These are phyloP conservation scores for Ornithorhynchus anatinus DNA, from an alignment of 2,113 vertebrate species.

Conservation along the genomic window DNA sequence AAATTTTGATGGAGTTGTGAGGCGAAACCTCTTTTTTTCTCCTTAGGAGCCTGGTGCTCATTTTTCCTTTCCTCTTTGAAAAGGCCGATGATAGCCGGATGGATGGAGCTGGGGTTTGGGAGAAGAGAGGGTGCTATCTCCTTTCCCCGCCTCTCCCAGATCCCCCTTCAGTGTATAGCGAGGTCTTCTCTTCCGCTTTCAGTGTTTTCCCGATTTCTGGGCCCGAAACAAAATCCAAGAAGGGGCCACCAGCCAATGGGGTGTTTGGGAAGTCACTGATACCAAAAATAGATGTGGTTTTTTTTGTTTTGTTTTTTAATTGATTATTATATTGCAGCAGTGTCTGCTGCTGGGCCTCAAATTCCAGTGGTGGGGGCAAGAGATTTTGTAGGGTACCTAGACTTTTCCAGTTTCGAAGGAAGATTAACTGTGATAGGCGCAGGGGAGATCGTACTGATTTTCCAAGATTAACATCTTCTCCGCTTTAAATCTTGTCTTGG, in stretches of 20 bases:
- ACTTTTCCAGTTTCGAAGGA: too few relatives aligned
- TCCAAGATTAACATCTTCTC: too few relatives aligned
- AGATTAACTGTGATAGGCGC: too few relatives aligned
- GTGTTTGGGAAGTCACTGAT: not conserved
- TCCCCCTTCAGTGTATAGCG: not conserved
- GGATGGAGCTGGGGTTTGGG: slow-evolving; percentile 4
- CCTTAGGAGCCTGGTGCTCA: too few relatives aligned
- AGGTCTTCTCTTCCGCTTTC: not conserved
- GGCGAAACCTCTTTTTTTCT: not conserved
- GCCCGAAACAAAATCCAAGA: too few relatives aligned
- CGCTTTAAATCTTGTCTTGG: too few relatives aligned
- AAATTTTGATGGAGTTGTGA: too few relatives aligned
- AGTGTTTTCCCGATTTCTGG: too few relatives aligned
- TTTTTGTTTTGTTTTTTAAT: not conserved
- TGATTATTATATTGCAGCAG: not conserved
- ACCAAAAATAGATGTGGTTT: not conserved
- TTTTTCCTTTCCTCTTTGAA: not conserved
- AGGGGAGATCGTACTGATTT: too few relatives aligned
- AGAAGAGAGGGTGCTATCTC: not conserved
- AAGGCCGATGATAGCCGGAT: not conserved
- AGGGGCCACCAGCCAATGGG: not conserved
- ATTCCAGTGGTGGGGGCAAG: too few relatives aligned
- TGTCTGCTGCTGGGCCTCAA: not conserved
- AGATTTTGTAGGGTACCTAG: too few relatives aligned
- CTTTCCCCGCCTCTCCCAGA: not conserved